A percentile compares a stretch with the other conserved stretches of the same genome.
Evolutionary conservation across 2,888 invertebrate genomes (phyloP).

Genomic region (Tetropium fuscum): DNA sequence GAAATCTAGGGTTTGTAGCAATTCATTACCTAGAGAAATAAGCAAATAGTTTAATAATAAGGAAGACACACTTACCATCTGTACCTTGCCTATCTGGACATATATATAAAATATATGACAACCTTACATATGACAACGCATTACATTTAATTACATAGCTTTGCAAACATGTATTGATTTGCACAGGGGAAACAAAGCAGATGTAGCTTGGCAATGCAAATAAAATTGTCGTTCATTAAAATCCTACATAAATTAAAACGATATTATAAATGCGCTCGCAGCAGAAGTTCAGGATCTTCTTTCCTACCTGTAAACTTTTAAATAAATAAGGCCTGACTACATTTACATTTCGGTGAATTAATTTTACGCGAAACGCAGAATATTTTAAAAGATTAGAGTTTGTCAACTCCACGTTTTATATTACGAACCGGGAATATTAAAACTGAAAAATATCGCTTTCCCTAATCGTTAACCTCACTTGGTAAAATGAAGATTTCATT

Average conservation of each 20-base stretch:
- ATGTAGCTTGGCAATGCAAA: background rate
- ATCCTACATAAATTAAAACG: constrained; percentile 23
- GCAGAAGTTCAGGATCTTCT: constrained; percentile 21
- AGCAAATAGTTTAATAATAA: too few species aligned
- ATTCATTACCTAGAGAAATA: too few species aligned
- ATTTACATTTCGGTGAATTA: constrained; percentile 41
- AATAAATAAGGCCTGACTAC: constrained; percentile 25
- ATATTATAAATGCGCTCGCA: constrained; percentile 27
- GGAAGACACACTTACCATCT: too few species aligned
- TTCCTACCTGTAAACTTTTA: constrained; percentile 30
- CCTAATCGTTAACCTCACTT: constrained; percentile 27
- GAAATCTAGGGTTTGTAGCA: too few species aligned
- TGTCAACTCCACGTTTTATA: constrained; percentile 40
- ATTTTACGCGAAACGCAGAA: constrained; percentile 32
- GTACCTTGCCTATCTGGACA: too few species aligned
- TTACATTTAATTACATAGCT: too few species aligned
- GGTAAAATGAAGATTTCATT: constrained; percentile 28
- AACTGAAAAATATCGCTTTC: constrained; percentile 36
- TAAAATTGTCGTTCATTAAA: constrained; percentile 14
- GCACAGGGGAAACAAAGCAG: too few species aligned
- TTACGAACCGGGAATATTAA: constrained; percentile 29
- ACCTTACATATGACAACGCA: too few species aligned
- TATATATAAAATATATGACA: too few species aligned
- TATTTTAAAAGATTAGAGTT: constrained; percentile 43
- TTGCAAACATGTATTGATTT: too few species aligned